phyloP scores from a whole-genome alignment of 1,140 invertebrate genomes.

The Mactra quadrangularis region DNA sequence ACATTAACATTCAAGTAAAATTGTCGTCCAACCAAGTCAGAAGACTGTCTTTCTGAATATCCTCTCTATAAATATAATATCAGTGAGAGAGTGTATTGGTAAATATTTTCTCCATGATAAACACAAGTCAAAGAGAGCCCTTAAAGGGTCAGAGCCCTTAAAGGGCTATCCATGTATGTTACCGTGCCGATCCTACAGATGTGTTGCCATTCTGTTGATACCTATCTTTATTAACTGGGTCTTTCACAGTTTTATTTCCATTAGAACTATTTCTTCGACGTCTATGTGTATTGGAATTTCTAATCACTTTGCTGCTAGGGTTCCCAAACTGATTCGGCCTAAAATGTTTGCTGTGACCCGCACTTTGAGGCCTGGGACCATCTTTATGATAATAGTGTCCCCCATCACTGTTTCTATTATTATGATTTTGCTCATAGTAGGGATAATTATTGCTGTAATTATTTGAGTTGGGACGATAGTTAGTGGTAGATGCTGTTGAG shows the following conservation, averaged over 20 bases:
- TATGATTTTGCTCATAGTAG: conserved; percentile 51
- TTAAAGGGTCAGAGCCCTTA: background rate
- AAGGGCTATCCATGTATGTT: conserved; percentile 23
- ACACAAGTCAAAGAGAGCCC: conserved; percentile 20
- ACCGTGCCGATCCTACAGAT: background rate
- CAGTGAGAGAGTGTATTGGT: too few species aligned
- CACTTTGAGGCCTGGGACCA: conserved; percentile 1
- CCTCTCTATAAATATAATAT: too few species aligned
- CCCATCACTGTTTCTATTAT: conserved; percentile 6
- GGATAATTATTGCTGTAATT: conserved; percentile 32
- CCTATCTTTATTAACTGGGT: conserved; percentile 21
- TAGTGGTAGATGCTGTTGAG: conserved; percentile 34
- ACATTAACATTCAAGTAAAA: too few species aligned
- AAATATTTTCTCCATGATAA: background rate
- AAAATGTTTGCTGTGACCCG: background rate
- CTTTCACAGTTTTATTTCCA: conserved; percentile 39
- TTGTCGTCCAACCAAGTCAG: too few species aligned
- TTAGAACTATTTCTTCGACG: conserved; percentile 32
- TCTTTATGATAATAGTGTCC: conserved; percentile 6
- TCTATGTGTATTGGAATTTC: background rate
- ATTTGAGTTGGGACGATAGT: conserved; percentile 15
- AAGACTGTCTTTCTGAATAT: too few species aligned
- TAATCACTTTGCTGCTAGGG: conserved; percentile 21
- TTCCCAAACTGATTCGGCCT: background rate
- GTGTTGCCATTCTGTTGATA: conserved; percentile 5